Evolutionary conservation across 2,888 invertebrate genomes (phyloP).

Genomic region (Leptinotarsa haldemani): DNA sequence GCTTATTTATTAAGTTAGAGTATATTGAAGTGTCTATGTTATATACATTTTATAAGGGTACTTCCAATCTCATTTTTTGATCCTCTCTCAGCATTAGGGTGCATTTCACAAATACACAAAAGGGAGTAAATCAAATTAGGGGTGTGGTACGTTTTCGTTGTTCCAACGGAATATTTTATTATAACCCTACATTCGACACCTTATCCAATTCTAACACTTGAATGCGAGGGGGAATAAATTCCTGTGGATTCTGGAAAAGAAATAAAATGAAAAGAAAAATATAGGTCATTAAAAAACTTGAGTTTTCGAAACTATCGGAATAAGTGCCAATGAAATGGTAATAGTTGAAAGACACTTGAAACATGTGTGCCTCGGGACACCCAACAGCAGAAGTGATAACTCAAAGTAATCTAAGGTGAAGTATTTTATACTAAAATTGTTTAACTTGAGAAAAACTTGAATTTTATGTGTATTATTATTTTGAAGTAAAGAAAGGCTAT

Average conservation of each 20-base stretch:
- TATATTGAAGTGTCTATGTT: slow-evolving; percentile 31
- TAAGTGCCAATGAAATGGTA: no score
- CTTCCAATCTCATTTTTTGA: slow-evolving; percentile 15
- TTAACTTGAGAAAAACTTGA: no score
- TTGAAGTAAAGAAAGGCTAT: no score
- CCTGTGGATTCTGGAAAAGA: neutral
- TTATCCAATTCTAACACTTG: neutral
- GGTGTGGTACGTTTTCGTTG: neutral
- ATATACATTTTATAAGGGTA: slow-evolving; percentile 25
- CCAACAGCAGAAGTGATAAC: no score
- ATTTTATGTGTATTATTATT: no score
- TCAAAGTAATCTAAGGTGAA: no score
- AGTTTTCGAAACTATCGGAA: no score
- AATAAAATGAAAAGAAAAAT: neutral
- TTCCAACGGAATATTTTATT: neutral
- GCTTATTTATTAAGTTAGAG: slow-evolving; percentile 33
- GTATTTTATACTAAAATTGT: no score
- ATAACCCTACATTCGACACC: neutral
- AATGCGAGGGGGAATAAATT: no score
- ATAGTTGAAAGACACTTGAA: no score
- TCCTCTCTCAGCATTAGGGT: neutral
- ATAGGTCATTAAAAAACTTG: no score
- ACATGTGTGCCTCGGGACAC: no score
- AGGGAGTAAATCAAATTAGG: slow-evolving; percentile 6
- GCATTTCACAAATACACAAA: slow-evolving; percentile 14